Evolutionary conservation across 2,888 invertebrate species (phyloP).

Genomic region (Adelphocoris suturalis): DNA sequence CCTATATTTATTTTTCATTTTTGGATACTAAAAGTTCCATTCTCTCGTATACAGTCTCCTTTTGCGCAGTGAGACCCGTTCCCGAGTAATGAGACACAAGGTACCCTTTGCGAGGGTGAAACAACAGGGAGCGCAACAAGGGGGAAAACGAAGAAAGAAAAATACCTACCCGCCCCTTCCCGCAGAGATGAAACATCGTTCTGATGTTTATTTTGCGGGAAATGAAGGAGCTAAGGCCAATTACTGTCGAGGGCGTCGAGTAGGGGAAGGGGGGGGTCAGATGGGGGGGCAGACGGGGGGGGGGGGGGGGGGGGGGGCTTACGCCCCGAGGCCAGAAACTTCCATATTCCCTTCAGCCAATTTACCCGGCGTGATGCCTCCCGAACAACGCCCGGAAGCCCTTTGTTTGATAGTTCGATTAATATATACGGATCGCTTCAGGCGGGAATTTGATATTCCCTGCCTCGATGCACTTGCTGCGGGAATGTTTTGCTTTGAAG

Average conservation of each 20-base stretch:
- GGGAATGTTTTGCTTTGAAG: background rate
- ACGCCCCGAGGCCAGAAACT: background rate
- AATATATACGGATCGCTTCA: slow-evolving; percentile 25
- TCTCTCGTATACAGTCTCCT: too few relatives aligned
- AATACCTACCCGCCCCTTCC: background rate
- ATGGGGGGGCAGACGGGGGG: background rate
- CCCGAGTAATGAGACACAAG: background rate
- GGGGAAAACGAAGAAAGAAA: slow-evolving; percentile 34
- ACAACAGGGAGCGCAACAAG: background rate
- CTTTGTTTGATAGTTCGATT: slow-evolving; percentile 65
- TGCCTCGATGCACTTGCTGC: slow-evolving; percentile 8
- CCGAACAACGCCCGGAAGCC: slow-evolving; percentile 43
- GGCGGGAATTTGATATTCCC: slow-evolving; percentile 38
- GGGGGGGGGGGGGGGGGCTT: background rate
- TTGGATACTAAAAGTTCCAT: too few relatives aligned
- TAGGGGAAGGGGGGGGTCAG: too few relatives aligned
- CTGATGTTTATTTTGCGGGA: slow-evolving; percentile 28
- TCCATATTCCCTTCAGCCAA: slow-evolving; percentile 49
- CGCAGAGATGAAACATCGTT: slow-evolving; percentile 15
- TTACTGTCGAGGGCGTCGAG: background rate
- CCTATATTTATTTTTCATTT: too few relatives aligned
- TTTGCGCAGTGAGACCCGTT: too few relatives aligned
- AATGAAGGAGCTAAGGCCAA: slow-evolving; percentile 19
- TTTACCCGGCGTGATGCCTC: slow-evolving; percentile 18
- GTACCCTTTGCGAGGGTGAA: background rate